A percentile compares a stretch with the other conserved stretches of the same genome.
phyloP scores from a whole-genome alignment of 2,888 invertebrate species.

The Schrankia costaestrigalis region DNA sequence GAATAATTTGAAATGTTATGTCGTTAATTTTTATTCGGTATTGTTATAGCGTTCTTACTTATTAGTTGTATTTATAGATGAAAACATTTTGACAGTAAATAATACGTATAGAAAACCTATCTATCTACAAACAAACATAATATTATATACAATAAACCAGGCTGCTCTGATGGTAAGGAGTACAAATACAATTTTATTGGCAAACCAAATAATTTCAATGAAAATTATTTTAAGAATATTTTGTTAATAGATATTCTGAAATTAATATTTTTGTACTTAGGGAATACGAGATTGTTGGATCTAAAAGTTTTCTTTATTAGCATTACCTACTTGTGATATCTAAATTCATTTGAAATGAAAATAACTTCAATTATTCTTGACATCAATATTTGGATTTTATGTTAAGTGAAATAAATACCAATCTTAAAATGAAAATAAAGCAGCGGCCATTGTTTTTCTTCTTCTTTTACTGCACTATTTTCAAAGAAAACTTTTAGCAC shows the following conservation, averaged over 20 bases:
- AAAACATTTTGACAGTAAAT: constrained; percentile 43
- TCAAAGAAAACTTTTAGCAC: constrained; percentile 40
- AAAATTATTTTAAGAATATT: constrained; percentile 32
- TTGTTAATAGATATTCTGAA: constrained; percentile 63
- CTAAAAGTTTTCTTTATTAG: constrained; percentile 30
- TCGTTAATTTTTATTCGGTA: constrained; percentile 66
- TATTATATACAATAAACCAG: constrained; percentile 57
- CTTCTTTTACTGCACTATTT: no score
- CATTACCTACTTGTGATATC: no score
- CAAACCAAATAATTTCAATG: constrained; percentile 58
- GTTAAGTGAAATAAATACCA: no score
- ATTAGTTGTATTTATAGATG: constrained; percentile 62
- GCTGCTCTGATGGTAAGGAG: constrained; percentile 74
- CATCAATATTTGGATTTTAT: no score
- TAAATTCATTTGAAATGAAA: no score
- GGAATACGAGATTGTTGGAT: constrained; percentile 50
- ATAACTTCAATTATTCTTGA: no score
- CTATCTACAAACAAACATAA: constrained; percentile 34
- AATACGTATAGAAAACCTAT: constrained; percentile 49
- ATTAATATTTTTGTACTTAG: constrained; percentile 80
- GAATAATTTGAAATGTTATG: constrained; percentile 63
- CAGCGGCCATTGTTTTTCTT: no score
- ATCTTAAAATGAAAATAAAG: no score
- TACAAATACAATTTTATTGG: constrained; percentile 72
- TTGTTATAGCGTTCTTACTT: constrained; percentile 67